phyloP scores from a whole-genome alignment of 1,140 invertebrate genomes.

The Anastatus disparis region DNA sequence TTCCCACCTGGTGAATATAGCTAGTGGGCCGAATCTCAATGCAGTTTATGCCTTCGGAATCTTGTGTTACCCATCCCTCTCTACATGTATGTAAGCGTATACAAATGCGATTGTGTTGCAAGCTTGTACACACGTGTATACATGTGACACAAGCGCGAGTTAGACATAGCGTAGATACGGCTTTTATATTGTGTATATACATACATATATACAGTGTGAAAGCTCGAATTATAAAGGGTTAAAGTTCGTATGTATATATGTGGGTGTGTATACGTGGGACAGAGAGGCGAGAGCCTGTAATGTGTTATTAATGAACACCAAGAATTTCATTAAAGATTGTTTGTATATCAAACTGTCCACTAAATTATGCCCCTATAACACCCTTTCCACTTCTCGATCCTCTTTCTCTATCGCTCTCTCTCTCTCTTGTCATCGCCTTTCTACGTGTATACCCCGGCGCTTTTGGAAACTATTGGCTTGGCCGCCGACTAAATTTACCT shows the following conservation, averaged over 20 bases:
- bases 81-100: neutral
- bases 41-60: slow-evolving; percentile 15
- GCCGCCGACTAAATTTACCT: slow-evolving; percentile 20
- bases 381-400: too few relatives aligned
- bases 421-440: slow-evolving; percentile 53
- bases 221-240: slow-evolving; percentile 49
- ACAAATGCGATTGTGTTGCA: neutral
- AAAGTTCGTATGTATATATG: neutral
- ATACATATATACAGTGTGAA: neutral
- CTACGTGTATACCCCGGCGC: slow-evolving; percentile 44
- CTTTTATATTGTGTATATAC: too few relatives aligned
- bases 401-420: too few relatives aligned
- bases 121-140: neutral
- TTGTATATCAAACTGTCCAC: slow-evolving; percentile 74
- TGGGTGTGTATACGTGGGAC: slow-evolving; percentile 38
- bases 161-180: neutral
- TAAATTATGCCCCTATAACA: slow-evolving; percentile 71
- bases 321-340: slow-evolving; percentile 78
- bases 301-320: slow-evolving; percentile 76
- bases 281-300: slow-evolving; percentile 64
- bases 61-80: neutral
- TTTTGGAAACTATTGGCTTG: slow-evolving; percentile 57
- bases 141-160: neutral
- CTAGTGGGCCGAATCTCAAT: slow-evolving; percentile 29
- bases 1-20: slow-evolving; percentile 17